A percentile compares a stretch with the other conserved stretches of the same genome.
These are phyloP conservation scores for Melinopterus prodromus DNA, from an alignment of 2,888 invertebrate species.

Conservation along the genomic window DNA sequence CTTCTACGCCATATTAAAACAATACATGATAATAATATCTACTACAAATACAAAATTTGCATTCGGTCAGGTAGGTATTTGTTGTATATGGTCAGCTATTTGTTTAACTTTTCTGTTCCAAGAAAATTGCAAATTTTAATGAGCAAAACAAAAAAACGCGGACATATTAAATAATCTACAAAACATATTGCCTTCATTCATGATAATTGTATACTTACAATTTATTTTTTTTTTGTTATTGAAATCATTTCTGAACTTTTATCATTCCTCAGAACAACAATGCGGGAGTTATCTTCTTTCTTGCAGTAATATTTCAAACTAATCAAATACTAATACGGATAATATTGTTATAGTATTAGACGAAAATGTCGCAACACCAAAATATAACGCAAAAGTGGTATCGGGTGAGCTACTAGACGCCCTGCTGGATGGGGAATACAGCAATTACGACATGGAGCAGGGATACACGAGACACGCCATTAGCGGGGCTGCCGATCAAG, in stretches of 20 bases:
- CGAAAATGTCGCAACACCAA: conserved; percentile 88
- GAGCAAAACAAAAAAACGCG: neutral
- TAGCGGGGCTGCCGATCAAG: conserved; percentile 68
- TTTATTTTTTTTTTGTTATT: neutral
- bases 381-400: conserved; percentile 85
- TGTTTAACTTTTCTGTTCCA: neutral
- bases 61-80: too few species aligned
- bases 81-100: neutral
- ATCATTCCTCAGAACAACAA: too few species aligned
- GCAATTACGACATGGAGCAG: conserved; percentile 90
- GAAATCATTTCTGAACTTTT: too few species aligned
- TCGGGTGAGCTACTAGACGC: conserved; percentile 90
- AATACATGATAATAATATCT: too few species aligned
- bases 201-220: neutral
- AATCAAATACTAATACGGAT: neutral
- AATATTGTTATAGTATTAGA: conserved; percentile 72
- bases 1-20: too few species aligned
- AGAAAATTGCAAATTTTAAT: conserved; percentile 13
- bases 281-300: too few species aligned
- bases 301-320: too few species aligned
- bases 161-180: neutral
- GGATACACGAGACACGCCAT: conserved; percentile 71
- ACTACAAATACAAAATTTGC: too few species aligned
- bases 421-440: conserved; percentile 88
- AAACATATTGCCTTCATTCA: neutral